Percentiles rank a stretch among this genome's conserved stretches.
Conservation (phyloP, 2,113 vertebrate species). For the Dicaeum eximium region DNA sequence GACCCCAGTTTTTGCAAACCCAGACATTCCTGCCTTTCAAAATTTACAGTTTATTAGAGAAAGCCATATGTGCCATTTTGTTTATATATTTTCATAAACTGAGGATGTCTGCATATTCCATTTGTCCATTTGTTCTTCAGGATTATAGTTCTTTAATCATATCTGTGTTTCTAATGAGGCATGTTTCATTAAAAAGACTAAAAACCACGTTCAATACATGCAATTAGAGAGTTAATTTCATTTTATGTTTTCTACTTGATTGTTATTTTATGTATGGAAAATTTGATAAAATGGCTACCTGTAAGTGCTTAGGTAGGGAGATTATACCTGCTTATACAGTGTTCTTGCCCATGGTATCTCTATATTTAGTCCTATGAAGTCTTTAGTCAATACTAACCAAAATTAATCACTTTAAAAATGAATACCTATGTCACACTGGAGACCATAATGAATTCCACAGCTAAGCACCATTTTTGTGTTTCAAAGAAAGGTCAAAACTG, state of each 20-base stretch:
- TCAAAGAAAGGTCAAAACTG: constrained; percentile 29
- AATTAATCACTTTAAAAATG: constrained; percentile 15
- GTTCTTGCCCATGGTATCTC: neutral
- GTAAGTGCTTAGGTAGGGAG: neutral
- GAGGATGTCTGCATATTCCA: neutral
- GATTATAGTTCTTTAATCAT: neutral
- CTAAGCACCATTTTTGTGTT: neutral
- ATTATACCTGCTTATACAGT: neutral
- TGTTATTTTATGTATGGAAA: neutral
- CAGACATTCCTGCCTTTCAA: neutral
- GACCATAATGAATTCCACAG: constrained; percentile 14
- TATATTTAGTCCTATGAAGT: neutral
- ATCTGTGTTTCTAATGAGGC: neutral
- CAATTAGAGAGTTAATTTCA: neutral
- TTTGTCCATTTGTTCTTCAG: neutral
- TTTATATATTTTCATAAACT: neutral
- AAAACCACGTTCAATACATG: neutral
- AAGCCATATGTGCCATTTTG: neutral
- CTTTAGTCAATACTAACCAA: neutral
- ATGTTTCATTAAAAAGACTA: neutral
- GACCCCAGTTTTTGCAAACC: neutral
- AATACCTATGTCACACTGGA: neutral
- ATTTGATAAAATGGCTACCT: neutral
- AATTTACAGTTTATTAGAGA: neutral
- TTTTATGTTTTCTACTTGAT: neutral